Evolutionary conservation across 2,797 vertebrate genomes (phyloP), one percentile per base, ranked within the genome.

Genomic region (Alfaro cultratus): DNA sequence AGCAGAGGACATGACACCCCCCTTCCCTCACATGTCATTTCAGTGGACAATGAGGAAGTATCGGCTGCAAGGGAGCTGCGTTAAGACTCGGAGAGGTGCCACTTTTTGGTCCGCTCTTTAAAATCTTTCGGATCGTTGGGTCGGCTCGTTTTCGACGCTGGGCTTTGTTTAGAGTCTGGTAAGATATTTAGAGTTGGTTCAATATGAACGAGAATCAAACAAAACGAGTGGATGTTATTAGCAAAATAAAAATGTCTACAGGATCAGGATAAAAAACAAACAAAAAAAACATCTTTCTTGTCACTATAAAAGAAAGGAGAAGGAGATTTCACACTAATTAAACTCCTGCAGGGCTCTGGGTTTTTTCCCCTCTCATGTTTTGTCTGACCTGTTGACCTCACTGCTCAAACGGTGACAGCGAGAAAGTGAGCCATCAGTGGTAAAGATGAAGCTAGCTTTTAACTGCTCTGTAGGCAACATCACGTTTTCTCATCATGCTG

Each of bases 1-100:
- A 97, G 95, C 97, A 97, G 95, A 95, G 94, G 96, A 98, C 96
- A 80, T 97, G 97, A 99, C 97, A 98, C 90, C 88, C 79, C 55
- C 77, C 15, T 70, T 70, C 80, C 77, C 80, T 74, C 80, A 92
- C 87, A 83, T 92, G 89, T 90, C 87, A 92, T 87, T 86, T 88
- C 81, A 83, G 74, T 71, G 87, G 86, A 92, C 90, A 91, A 83
- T 71, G 62, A 87, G 82, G 85, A 77, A 87, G 73, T 82, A 39
- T 45, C 51, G 74, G 70, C 80, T 83, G 41, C 26, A 34, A n/a
- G 73, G 75, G 60, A 45, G 62, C 71, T 60, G 51, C 79, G 10
- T 76, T 82, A 78, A 47, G 70, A 82, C 76, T 81, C 78, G 4
- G 18, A 72, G 34, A 39, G 55, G 51, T 45, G 80, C 68, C 49